phyloP scores from a whole-genome alignment of 2,888 invertebrate genomes.

The Leucania comma region DNA sequence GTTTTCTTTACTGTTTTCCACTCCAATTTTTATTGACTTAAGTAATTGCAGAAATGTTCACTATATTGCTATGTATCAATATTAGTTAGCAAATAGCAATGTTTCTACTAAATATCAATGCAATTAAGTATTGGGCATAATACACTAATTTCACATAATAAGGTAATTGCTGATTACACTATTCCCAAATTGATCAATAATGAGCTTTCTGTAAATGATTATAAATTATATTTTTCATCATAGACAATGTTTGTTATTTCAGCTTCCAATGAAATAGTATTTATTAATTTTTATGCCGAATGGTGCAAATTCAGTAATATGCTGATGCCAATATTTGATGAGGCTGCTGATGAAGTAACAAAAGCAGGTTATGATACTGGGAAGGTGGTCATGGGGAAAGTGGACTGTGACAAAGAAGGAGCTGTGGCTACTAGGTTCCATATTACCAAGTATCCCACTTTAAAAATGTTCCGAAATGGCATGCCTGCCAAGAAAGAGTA shows the following conservation, averaged over 20 bases:
- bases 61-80: not conserved
- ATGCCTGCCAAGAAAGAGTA: slow-evolving; percentile 97
- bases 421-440: slow-evolving; percentile 97
- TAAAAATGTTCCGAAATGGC: slow-evolving; percentile 98
- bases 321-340: slow-evolving; percentile 98
- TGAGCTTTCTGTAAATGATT: slow-evolving; percentile 1
- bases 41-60: not conserved
- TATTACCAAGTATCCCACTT: slow-evolving; percentile 99
- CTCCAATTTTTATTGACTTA: not conserved
- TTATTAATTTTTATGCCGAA: slow-evolving; percentile 99
- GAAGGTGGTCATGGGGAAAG: slow-evolving; percentile 98
- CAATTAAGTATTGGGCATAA: not conserved
- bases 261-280: slow-evolving; percentile 99
- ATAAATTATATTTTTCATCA: slow-evolving; percentile 23
- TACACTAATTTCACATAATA: not conserved
- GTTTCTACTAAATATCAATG: not conserved
- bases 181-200: slow-evolving; percentile 8
- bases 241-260: slow-evolving; percentile 81
- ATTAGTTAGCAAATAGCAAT: not conserved
- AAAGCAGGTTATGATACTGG: slow-evolving; percentile 95
- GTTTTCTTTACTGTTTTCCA: slow-evolving; percentile 19
- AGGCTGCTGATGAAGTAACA: slow-evolving; percentile 96
- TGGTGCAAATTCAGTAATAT: slow-evolving; percentile 99
- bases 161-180: not conserved
- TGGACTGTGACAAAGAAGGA: slow-evolving; percentile 98